Evolutionary conservation across 2,113 vertebrate species (phyloP), one percentile per base, ranked within the genome.

Genomic region (Sorex araneus): DNA sequence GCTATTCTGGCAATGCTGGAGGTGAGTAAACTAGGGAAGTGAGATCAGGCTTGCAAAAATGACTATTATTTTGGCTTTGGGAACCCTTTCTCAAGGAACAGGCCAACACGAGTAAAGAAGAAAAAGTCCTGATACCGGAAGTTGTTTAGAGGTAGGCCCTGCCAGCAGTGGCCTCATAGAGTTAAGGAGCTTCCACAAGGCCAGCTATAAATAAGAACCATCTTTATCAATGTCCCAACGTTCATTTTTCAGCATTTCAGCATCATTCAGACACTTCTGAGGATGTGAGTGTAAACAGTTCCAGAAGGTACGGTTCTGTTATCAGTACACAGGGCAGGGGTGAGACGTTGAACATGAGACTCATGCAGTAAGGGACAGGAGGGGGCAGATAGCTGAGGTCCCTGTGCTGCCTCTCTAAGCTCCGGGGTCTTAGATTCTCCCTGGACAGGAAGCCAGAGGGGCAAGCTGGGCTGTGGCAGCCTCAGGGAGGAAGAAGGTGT

Each of bases 401-500:
- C 45, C 70, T 78, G 12, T 43, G 50, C 32, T 32, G 4, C 32
- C 32, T 74, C 8, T 79, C 70, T 70, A 43, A 71, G 50, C 75
- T 87, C 80, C 36, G 30, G 40, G 74, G 60, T 95, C 67, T 71
- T 76, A 64, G 85, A 23, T 19, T 64, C 86, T 27, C 47, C 54
- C 66, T 43, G 25, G 30, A 69, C 47, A 77, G 70, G 87, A 95
- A 86, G 82, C 25, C 79, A 70, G 57, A 92, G 36, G 34, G 28
- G 43, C 40, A 57, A 75, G 70, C 28, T 6, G 3, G 74, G 66
- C 74, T 25, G 15, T 64, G 64, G 45, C 34, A 32, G 36, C n/a
- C 3, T 7, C 2, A 2, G 87, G 63, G 71, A 92, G 92, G 87
- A 91, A 94, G 83, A 75, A 93, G 93, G 82, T 90, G 76, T 81